Evolutionary conservation across 2,888 invertebrate genomes (phyloP).

Genomic region (Drepana falcataria): DNA sequence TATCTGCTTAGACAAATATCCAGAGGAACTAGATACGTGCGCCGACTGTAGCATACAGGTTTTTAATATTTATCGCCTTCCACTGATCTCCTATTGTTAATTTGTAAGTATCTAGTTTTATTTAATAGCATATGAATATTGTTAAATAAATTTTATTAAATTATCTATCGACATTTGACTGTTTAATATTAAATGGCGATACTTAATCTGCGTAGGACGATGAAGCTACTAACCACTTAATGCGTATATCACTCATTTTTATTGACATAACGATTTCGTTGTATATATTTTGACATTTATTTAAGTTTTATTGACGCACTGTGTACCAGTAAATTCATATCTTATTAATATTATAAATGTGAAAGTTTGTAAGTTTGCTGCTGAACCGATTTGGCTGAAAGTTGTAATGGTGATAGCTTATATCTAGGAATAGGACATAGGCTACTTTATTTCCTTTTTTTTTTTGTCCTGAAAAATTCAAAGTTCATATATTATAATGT

Average conservation of each 20-base stretch:
- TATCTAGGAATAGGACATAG: no score
- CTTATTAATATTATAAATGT: no score
- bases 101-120: background rate
- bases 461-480: no score
- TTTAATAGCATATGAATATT: background rate
- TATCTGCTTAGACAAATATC: constrained; percentile 73
- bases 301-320: no score
- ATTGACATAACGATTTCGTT: no score
- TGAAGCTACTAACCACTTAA: background rate
- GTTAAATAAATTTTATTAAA: background rate
- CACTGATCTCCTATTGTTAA: constrained; percentile 28
- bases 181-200: background rate
- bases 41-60: constrained; percentile 54
- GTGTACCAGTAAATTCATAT: no score
- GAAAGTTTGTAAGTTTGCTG: no score
- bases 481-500: no score
- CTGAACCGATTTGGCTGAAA: no score
- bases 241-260: background rate
- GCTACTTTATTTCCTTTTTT: no score
- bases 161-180: background rate
- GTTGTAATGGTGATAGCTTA: no score
- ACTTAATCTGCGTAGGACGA: background rate
- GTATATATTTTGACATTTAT: no score
- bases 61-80: constrained; percentile 59
- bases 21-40: constrained; percentile 72